Percentiles rank a stretch among this genome's conserved stretches.
Conservation (phyloP, 2,888 invertebrate species). For the Pocota personata region DNA sequence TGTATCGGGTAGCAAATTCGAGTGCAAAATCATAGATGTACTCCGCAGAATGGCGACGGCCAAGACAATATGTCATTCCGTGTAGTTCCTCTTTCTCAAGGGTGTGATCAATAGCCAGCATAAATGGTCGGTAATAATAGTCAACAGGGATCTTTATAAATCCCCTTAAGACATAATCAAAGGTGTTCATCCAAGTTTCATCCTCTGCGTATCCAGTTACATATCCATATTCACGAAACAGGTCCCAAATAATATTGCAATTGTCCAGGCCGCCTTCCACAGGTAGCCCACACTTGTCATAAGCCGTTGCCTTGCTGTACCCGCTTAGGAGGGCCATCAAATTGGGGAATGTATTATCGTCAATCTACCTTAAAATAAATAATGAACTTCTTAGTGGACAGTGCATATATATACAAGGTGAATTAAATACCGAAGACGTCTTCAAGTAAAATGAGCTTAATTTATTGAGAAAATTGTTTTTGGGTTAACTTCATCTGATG, state of each 20-base stretch:
- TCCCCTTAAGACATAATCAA: conserved; percentile 87
- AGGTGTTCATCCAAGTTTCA: conserved; percentile 86
- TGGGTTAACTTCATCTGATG: too few relatives aligned
- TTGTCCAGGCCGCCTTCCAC: conserved; percentile 85
- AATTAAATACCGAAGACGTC: too few relatives aligned
- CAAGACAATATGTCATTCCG: conserved; percentile 85
- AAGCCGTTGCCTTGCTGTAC: conserved; percentile 83
- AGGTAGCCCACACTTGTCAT: conserved; percentile 83
- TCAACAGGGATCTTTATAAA: conserved; percentile 90
- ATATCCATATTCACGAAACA: conserved; percentile 88
- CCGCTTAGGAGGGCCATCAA: conserved; percentile 92
- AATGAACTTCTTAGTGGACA: neutral
- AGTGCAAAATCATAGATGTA: conserved; percentile 87
- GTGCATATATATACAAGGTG: too few relatives aligned
- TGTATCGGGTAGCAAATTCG: conserved; percentile 86
- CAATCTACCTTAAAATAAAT: conserved; percentile 84
- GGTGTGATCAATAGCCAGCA: conserved; percentile 86
- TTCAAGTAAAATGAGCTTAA: too few relatives aligned
- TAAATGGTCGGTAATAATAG: conserved; percentile 90
- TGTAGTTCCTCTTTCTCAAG: conserved; percentile 82
- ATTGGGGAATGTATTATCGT: conserved; percentile 95
- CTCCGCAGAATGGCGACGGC: conserved; percentile 86
- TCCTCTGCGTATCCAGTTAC: conserved; percentile 92
- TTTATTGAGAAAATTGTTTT: too few relatives aligned
- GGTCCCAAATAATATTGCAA: conserved; percentile 90